These are phyloP conservation scores for Neomonachus schauinslandi DNA, from an alignment of 2,113 vertebrate species.

Conservation along the genomic window DNA sequence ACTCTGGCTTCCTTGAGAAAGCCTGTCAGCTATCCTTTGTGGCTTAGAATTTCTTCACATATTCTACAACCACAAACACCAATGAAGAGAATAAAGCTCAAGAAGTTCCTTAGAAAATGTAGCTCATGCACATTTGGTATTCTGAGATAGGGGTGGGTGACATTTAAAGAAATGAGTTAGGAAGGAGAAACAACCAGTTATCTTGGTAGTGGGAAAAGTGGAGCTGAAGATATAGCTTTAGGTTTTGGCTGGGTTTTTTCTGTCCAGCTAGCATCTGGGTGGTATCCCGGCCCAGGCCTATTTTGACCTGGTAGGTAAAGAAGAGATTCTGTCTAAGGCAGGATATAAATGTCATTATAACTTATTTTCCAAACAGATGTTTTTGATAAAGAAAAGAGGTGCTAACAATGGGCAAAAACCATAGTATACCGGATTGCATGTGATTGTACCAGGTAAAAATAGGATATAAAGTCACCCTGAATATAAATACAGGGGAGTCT, in stretches of 20 bases:
- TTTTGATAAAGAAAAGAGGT: slow-evolving; percentile 14
- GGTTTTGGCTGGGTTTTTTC: not conserved
- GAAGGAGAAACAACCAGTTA: not conserved
- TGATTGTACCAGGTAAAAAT: not conserved
- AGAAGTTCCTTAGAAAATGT: slow-evolving; percentile 13
- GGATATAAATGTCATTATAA: not conserved
- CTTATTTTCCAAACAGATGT: not conserved
- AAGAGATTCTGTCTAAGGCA: not conserved
- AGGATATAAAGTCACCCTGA: not conserved
- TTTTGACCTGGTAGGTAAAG: not conserved
- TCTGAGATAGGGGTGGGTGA: not conserved
- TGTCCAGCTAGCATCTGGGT: not conserved
- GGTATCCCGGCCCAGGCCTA: not conserved
- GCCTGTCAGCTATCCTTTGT: not conserved
- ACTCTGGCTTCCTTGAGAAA: slow-evolving; percentile 13
- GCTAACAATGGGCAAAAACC: not conserved
- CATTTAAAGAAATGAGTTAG: not conserved
- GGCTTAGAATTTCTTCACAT: not conserved
- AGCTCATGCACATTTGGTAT: not conserved
- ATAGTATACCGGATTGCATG: not conserved
- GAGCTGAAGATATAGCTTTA: not conserved
- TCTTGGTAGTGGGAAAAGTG: not conserved
- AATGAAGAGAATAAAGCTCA: not conserved
- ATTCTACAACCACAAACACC: not conserved
- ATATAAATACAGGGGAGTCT: not conserved